Base-by-base conservation (phyloP, 1,140 invertebrate species). In the Mycetomoellerius zeteki region DNA sequence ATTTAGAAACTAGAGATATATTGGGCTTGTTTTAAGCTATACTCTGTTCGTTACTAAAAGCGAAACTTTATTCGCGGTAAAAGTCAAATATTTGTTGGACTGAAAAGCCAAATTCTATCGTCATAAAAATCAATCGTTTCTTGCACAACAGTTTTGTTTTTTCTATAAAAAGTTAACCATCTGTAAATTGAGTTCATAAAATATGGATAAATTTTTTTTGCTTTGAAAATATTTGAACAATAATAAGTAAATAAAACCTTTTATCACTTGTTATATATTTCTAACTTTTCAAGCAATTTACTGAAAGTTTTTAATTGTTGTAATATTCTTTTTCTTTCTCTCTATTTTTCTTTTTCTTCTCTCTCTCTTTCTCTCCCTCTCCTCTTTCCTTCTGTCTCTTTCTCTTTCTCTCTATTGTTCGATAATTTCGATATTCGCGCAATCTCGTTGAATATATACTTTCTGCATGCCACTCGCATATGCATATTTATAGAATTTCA, bases 401-500 rank as follows among this genome's bases (percentile, higher is more conserved):
- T 67, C 27, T 69, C 6, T 37, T 4, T 67, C 27, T 33, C n/a
- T 43, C 33, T 69, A 33, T 47, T 69, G 3, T 52, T 65, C 3
- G 14, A 4, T 56, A 69, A 81, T 81, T 37, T 56, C 64, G 77
- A 81, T 81, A 71, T 69, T 71, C 64, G 52, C 77, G 21, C 21
- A 81, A 69, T 69, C 14, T 54, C 47, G 62, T 37, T 12, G 16
- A 81, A 50, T 56, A 54, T 64, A 81, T 81, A 69, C 69, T 81
- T 69, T 81, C 77, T 24, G 8, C 10, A 21, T 56, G 47, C 50
- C 56, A 43, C 4, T 80, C 43, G 5, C n/a, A 69, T 69, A 81
- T 80, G 47, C 62, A 80, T 81, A 56, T 81, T 71, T 81, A 81
- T 81, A 81, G 21, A 43, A 37, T 81, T 71, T 56, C 30, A 69